Evolutionary conservation across 2,797 vertebrate species (phyloP).

Genomic region (Rhincodon typus): DNA sequence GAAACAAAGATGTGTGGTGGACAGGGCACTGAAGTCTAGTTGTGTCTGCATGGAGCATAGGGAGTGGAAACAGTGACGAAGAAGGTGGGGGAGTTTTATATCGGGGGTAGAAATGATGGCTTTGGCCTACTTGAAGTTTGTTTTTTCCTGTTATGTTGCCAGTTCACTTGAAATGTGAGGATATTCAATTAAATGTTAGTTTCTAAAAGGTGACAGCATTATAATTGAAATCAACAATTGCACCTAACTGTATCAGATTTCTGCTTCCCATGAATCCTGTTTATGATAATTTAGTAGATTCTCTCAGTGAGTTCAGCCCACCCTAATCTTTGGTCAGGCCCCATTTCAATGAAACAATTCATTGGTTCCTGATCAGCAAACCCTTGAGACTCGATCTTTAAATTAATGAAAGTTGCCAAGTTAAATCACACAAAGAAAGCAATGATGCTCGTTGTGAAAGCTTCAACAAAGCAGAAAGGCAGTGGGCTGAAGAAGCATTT

Average conservation of each 20-base stretch:
- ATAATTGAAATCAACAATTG: background rate
- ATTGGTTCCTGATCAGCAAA: background rate
- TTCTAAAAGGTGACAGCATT: background rate
- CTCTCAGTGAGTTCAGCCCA: background rate
- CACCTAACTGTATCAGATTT: background rate
- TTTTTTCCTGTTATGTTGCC: background rate
- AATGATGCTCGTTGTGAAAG: constrained; percentile 23
- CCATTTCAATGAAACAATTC: background rate
- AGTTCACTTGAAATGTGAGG: background rate
- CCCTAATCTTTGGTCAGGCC: too few relatives aligned
- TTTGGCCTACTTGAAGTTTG: background rate
- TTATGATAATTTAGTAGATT: background rate
- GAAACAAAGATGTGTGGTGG: background rate
- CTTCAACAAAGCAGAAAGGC: background rate
- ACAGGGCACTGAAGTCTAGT: background rate
- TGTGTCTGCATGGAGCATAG: background rate
- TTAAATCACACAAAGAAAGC: background rate
- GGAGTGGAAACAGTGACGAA: background rate
- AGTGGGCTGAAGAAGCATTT: constrained; percentile 20
- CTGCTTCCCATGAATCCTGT: background rate
- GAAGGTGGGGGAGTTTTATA: background rate
- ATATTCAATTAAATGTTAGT: background rate
- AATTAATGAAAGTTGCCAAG: constrained; percentile 24
- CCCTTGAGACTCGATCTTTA: constrained; percentile 11
- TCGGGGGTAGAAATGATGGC: background rate